Base-by-base conservation (phyloP, 92 coral and sea anemone genomes). In the Porites rus region DNA sequence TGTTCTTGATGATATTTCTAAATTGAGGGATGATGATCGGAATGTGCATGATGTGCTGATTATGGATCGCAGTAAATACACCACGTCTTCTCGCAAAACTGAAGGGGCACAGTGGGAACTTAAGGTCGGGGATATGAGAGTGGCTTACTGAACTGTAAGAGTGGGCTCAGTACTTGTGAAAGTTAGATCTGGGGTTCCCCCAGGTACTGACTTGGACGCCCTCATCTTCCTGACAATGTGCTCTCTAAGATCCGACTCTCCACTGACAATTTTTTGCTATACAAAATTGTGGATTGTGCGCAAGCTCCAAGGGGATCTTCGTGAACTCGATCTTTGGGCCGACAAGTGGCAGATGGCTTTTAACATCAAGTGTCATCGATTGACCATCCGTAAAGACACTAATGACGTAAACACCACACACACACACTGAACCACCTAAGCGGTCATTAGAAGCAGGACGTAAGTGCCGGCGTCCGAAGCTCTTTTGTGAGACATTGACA, bases 181-280 rank as follows among this genome's bases (percentile, higher is more conserved):
- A 22, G 64, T 75, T 46, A 53, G 16, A 22, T 75, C 80, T 50
- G 43, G 64, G 62, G 80, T 75, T 10, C 80, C 80, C n/a, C 76
- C 0, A 18, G 78, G 78, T 19, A 51, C 78, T 10, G 63, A 43
- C 13, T 17, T 74, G 63, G 78, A 28, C 12, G 43, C 31, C 3
- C 62, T 51, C 1, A 10, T 75, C 51, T 75, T 54, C 21, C 67
- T 75, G 43, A 53, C 8, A 53, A 52, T 54, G 16, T n/a, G 53
- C 43, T 31, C 75, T 17, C 72, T 5, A 67, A 38, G 20, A 46
- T 38, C 53, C 20, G 75, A 12, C 52, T 71, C n/a, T 71, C 43
- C 21, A 54, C 75, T 31, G 13, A 71, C 4, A 53, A 71, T 16
- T 71, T 2, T 28, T 12, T 28, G 52, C 58, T 71, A 28, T 38